These are phyloP conservation scores for Ceratitis capitata DNA, from an alignment of 1,140 invertebrate genomes.

Conservation along the genomic window DNA sequence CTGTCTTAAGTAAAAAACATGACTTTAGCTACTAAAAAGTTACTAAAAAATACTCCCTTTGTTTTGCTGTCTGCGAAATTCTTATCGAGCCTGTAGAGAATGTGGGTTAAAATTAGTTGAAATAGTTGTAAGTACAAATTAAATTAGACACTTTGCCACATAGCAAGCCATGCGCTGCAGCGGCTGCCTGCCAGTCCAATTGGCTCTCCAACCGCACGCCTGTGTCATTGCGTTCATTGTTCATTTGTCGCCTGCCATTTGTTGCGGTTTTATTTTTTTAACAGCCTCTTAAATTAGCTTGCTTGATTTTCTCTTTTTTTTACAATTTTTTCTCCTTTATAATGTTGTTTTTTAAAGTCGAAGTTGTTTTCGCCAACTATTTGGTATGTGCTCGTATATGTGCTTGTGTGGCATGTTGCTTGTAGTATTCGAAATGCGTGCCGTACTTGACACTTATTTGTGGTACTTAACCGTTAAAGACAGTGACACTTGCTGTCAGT, in stretches of 20 bases:
- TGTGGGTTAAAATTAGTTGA: slow-evolving; percentile 32
- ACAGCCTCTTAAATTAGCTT: not conserved
- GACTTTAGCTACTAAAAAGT: too few species aligned
- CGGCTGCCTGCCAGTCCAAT: not conserved
- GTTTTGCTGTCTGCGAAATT: not conserved
- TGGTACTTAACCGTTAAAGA: slow-evolving; percentile 20
- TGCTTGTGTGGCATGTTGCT: too few species aligned
- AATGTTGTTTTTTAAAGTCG: not conserved
- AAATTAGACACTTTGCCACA: slow-evolving; percentile 23
- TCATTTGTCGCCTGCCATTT: slow-evolving; percentile 18
- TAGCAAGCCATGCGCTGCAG: not conserved
- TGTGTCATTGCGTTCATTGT: not conserved
- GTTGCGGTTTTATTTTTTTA: not conserved
- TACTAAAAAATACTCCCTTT: too few species aligned
- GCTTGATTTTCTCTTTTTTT: not conserved
- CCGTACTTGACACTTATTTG: slow-evolving; percentile 33
- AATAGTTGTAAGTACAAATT: slow-evolving; percentile 31
- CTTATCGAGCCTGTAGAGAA: not conserved
- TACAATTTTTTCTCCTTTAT: not conserved
- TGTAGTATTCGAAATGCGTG: slow-evolving; percentile 17
- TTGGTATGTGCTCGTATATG: not conserved
- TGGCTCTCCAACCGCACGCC: not conserved
- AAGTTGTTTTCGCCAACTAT: not conserved
- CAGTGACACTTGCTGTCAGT: slow-evolving; percentile 11
- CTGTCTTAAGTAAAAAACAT: too few species aligned